Evolutionary conservation across 2,797 vertebrate genomes (phyloP), one percentile per base, ranked within the genome.

Genomic region (Crenichthys baileyi): DNA sequence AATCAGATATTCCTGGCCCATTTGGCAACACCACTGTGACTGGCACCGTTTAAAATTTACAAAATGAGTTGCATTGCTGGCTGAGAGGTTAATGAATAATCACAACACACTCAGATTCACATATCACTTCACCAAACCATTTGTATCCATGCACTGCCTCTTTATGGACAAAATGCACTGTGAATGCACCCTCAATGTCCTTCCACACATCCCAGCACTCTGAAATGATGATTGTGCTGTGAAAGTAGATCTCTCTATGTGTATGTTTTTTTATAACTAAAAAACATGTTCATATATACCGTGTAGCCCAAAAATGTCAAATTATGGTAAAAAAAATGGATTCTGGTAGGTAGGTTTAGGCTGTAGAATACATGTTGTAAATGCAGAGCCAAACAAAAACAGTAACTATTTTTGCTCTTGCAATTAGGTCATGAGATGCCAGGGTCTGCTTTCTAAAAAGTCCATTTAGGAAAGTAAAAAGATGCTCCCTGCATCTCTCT

Each of bases 391-490:
- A 73, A 78, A 83, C 82, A 80, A 85, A 88, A 74, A 83, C 72
- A 63, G 70, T 58, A 71, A 87, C 82, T 87, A 82, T 89, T 89
- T 88, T 85, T 90, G 73, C 68, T 75, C 53, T 67, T 44, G 73
- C 83, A 92, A 89, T 86, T 85, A 88, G 90, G 87, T 89, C 86
- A 88, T 67, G 76, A 80, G 78, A 84, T 68, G 70, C 83, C 85
- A 55, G 78, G 22, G 73, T 80, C 75, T 83, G 82, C 58, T 78
- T 88, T 78, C 85, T 67, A 76, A 79, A 88, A 81, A 86, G 82
- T 83, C 86, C 71, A 85, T 85, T 90, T 85, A 76, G 79, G 80
- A 80, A 78, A 80, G 72, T 44, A 73, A 77, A 83, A 73, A 77
- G 63, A 39, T 39, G 53, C 58, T 55, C 63, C 78, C 53, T 70